Evolutionary conservation across 2,797 vertebrate species (phyloP).

Genomic region (Bryconaethiops microstoma): DNA sequence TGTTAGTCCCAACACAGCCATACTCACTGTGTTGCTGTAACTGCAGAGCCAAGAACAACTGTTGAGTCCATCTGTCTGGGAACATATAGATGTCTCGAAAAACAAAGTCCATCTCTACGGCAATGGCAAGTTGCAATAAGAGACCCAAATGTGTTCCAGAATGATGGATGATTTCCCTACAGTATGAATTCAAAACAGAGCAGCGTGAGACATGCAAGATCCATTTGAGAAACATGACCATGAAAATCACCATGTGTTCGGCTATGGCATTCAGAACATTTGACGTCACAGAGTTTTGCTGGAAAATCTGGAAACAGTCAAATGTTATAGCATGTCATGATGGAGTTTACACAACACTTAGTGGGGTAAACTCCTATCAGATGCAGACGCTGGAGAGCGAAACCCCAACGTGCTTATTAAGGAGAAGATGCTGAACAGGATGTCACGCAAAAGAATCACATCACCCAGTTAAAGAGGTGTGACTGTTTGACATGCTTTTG

Average conservation of each 20-base stretch:
- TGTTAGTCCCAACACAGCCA: slow-evolving; percentile 26
- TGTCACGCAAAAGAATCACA: background rate
- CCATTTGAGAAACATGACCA: background rate
- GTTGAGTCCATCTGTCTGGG: slow-evolving; percentile 40
- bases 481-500: background rate
- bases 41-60: slow-evolving; percentile 50
- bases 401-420: background rate
- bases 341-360: background rate
- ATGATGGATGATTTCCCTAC: slow-evolving; percentile 40
- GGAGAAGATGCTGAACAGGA: background rate
- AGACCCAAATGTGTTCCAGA: slow-evolving; percentile 45
- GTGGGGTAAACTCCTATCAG: slow-evolving; percentile 1
- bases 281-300: slow-evolving; percentile 1
- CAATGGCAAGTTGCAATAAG: slow-evolving; percentile 42
- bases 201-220: background rate
- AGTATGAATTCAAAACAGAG: slow-evolving; percentile 26
- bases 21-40: slow-evolving; percentile 35
- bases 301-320: background rate
- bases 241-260: slow-evolving; percentile 1
- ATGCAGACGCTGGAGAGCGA: background rate
- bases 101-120: slow-evolving; percentile 52
- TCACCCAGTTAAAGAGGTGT: background rate
- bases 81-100: slow-evolving; percentile 51
- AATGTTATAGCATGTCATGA: slow-evolving; percentile 5
- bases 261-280: background rate